Evolutionary conservation across 1,140 invertebrate species (phyloP), one percentile per base, ranked within the genome.

Genomic region (Brachionus calyciflorus): DNA sequence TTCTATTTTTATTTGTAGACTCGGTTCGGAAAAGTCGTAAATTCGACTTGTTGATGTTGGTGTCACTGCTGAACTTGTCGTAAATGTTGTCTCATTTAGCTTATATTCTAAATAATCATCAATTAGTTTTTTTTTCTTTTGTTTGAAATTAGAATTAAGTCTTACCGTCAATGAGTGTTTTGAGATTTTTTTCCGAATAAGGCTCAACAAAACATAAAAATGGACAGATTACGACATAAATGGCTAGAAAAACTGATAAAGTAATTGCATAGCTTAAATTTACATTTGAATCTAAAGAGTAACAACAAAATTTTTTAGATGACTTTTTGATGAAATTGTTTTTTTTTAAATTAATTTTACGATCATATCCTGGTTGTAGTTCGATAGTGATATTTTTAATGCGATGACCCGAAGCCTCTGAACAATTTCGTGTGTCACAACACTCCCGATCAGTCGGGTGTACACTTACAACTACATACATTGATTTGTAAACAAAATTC

Each of bases 381-480:
- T 73, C 28, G 19, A 73, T 55, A 6, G 69, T 73, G 14, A 73
- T 30, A 37, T 51, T 53, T 55, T 73, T 73, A 14, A 55, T 73
- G 14, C 69, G 46, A 51, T 53, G 69, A 12, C 14, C 46, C 9
- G 69, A 73, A 28, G 44, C n/a, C 17, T 26, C 26, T n/a, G 69
- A 51, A 44, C 69, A 73, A 40, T 73, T 73, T 5, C 9, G 33
- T 28, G 9, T 51, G 19, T 51, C 69, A n/a, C 69, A 76, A 26
- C 73, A 76, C 17, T 76, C 73, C 24, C n/a, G 37, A 60, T 76
- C 73, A 55, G 51, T 60, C 21, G 73, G 73, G 24, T 76, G 49
- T 17, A 76, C 73, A 30, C 33, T 57, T n/a, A 76, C 26, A 17
- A 76, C 73, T 17, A 76, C 46, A 55, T 73, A 73, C 69, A 73